These are phyloP conservation scores for Ormia ochracea DNA, from an alignment of 2,888 invertebrate genomes.

Conservation along the genomic window DNA sequence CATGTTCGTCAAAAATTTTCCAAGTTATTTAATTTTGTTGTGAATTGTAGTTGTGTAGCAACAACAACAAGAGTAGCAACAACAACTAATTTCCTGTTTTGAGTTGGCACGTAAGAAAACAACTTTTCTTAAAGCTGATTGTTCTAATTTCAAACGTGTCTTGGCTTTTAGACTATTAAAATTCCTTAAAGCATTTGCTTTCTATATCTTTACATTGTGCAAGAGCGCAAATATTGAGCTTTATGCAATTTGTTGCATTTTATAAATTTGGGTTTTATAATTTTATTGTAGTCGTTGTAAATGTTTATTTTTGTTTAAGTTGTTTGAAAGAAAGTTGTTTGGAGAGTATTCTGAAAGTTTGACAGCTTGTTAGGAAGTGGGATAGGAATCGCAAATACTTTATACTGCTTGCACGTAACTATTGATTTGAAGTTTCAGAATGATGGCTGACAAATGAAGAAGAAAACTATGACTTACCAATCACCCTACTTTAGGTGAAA, in stretches of 20 bases:
- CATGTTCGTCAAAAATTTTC: not conserved
- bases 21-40: not conserved
- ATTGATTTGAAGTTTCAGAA: not conserved
- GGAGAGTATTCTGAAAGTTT: constrained; percentile 38
- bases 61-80: not conserved
- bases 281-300: not conserved
- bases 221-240: not conserved
- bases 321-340: constrained; percentile 26
- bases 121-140: constrained; percentile 53
- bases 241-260: not conserved
- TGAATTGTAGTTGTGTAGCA: not conserved
- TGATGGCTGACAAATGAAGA: not conserved
- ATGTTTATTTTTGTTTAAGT: not conserved
- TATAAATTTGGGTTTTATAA: not conserved
- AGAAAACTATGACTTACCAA: not conserved
- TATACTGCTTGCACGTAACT: not conserved
- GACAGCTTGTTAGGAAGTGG: constrained; percentile 47
- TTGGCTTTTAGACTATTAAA: constrained; percentile 46
- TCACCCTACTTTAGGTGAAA: not conserved
- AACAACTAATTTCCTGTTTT: constrained; percentile 3
- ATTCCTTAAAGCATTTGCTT: not conserved
- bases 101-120: constrained; percentile 46
- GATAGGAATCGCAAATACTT: constrained; percentile 6
- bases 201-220: not conserved
- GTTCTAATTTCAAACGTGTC: constrained; percentile 58